Percentiles rank a stretch among this genome's conserved stretches.
phyloP scores from a whole-genome alignment of 1,140 invertebrate species.

The Solen grandis region DNA sequence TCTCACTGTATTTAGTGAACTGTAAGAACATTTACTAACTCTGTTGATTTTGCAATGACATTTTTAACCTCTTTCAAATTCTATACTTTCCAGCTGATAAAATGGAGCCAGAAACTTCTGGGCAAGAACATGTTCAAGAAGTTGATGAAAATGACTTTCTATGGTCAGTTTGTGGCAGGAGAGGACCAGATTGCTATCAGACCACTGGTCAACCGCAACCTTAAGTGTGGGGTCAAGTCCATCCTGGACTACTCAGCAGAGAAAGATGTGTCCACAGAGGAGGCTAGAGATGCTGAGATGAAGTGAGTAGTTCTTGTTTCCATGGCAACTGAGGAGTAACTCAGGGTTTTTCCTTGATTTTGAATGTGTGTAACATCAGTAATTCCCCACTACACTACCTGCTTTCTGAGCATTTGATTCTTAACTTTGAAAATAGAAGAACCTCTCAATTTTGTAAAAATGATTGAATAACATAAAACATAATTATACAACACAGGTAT shows the following conservation, averaged over 20 bases:
- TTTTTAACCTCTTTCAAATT: neutral
- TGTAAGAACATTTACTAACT: neutral
- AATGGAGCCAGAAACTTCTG: slow-evolving; percentile 88
- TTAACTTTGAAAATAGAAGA: too few relatives aligned
- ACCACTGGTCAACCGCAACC: slow-evolving; percentile 87
- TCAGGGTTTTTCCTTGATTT: too few relatives aligned
- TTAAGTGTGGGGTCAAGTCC: slow-evolving; percentile 98
- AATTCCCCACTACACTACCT: too few relatives aligned
- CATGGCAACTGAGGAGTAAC: too few relatives aligned
- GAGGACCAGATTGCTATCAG: slow-evolving; percentile 81
- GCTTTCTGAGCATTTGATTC: too few relatives aligned
- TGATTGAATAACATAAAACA: too few relatives aligned
- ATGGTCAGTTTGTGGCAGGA: slow-evolving; percentile 96
- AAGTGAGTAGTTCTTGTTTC: too few relatives aligned
- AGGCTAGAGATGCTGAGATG: slow-evolving; percentile 94
- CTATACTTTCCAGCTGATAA: slow-evolving; percentile 89
- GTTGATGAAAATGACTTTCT: slow-evolving; percentile 97
- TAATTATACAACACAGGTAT: too few relatives aligned
- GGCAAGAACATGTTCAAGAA: slow-evolving; percentile 92
- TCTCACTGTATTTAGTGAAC: neutral
- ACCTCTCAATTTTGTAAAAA: too few relatives aligned
- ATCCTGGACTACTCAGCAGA: slow-evolving; percentile 99
- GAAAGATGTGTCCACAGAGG: slow-evolving; percentile 91
- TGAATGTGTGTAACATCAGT: too few relatives aligned
- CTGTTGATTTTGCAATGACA: neutral